Evolutionary conservation across 2,113 vertebrate genomes (phyloP), one percentile per base, ranked within the genome.

Genomic region (Halcyon malimbica): DNA sequence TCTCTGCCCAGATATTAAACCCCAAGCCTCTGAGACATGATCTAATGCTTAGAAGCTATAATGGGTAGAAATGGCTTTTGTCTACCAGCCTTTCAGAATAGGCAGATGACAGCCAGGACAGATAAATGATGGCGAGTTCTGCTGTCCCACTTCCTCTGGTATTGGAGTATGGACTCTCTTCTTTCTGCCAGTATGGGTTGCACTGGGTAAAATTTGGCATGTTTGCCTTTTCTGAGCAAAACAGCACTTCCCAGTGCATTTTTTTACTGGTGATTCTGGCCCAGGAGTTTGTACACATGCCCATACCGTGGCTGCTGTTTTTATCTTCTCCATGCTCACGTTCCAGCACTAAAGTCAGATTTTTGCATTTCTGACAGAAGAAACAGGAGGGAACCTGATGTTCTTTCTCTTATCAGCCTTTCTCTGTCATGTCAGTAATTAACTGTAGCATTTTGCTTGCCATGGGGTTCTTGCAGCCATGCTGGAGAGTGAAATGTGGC

Each of bases 241-340:
- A 23, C 23, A 42, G 25, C 11, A 9, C 5, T 87, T 64, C 51
- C 2, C 3, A 5, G 20, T 67, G 31, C 10, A 6, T 75, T 89
- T 91, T 75, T 16, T 93, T 81, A 21, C 63, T 51, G 46, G 8
- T 65, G 11, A 5, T 33, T 94, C 63, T 57, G 67, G 16, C 26
- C 65, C 53, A 77, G 67, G 44, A 13, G 2, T 6, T 23, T 93
- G 65, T 29, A 65, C 1, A 2, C 8, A 14, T 5, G 50, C 15
- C 19, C 11, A 2, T 63, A 11, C 5, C 0, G 0, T 42, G 69
- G 24, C 20, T 64, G 2, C n/a, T 31, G 25, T 8, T 85, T 90
- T 89, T 73, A 39, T 56, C 26, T 94, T 83, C 82, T 65, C 31
- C 8, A 1, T 1, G 1, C 25, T 85, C 48, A 31, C 0, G 0